These are phyloP conservation scores for Diloba caeruleocephala DNA, from an alignment of 2,888 invertebrate species.

Conservation along the genomic window DNA sequence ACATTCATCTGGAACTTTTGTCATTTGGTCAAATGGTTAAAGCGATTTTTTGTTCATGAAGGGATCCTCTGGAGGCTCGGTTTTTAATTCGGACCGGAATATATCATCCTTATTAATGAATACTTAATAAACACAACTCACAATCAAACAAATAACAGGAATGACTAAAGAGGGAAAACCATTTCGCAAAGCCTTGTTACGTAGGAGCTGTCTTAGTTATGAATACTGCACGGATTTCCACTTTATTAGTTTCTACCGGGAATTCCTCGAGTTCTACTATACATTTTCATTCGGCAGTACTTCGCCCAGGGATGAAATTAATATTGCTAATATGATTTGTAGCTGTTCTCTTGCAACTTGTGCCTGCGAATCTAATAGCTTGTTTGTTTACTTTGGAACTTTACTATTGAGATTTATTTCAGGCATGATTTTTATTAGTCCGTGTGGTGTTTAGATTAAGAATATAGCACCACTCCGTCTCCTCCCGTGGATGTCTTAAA, in stretches of 20 bases:
- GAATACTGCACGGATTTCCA: conserved; percentile 50
- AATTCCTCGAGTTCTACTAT: conserved; percentile 62
- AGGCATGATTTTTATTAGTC: too few relatives aligned
- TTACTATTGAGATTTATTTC: too few relatives aligned
- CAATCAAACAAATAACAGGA: not conserved
- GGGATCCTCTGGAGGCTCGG: too few relatives aligned
- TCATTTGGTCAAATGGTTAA: too few relatives aligned
- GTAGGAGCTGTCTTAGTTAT: conserved; percentile 32
- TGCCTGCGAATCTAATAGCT: conserved; percentile 22
- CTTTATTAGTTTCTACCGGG: conserved; percentile 60
- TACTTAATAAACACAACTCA: conserved; percentile 4
- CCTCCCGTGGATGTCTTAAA: too few relatives aligned
- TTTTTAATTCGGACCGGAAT: too few relatives aligned
- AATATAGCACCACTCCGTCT: too few relatives aligned
- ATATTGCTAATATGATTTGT: conserved; percentile 87
- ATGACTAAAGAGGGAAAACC: conserved; percentile 16
- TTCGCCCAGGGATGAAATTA: conserved; percentile 80
- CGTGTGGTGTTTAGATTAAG: too few relatives aligned
- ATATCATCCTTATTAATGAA: too few relatives aligned
- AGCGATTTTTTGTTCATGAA: too few relatives aligned
- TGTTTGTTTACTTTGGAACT: conserved; percentile 10
- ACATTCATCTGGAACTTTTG: too few relatives aligned
- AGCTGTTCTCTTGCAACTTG: conserved; percentile 75
- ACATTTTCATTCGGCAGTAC: conserved; percentile 85
- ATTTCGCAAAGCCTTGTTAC: conserved; percentile 25